A percentile compares a stretch with the other conserved stretches of the same genome.
phyloP scores from a whole-genome alignment of 2,797 vertebrate genomes.

The Denticeps clupeoides region DNA sequence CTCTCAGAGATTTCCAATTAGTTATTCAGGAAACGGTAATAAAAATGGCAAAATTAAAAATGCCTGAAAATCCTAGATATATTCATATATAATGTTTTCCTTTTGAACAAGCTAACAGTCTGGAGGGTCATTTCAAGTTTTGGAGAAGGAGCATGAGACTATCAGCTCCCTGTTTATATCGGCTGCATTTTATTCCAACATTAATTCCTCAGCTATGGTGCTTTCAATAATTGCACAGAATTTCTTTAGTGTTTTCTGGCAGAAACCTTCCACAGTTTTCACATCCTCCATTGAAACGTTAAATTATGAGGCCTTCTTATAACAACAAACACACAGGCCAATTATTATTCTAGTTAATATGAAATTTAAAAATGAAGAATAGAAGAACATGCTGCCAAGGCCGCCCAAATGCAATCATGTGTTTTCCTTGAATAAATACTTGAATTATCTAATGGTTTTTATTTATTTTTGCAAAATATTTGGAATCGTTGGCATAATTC shows the following conservation, averaged over 20 bases:
- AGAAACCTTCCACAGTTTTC: slow-evolving; percentile 7
- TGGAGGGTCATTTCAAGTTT: background rate
- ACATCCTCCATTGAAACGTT: slow-evolving; percentile 25
- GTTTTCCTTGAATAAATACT: slow-evolving; percentile 6
- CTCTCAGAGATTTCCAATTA: no score
- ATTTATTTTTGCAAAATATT: slow-evolving; percentile 7
- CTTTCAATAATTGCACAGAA: slow-evolving; percentile 3
- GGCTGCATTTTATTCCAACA: slow-evolving; percentile 4
- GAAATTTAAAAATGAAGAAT: slow-evolving; percentile 18
- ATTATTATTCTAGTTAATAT: slow-evolving; percentile 28
- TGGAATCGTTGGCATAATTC: slow-evolving; percentile 3
- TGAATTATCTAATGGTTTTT: background rate
- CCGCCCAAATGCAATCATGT: slow-evolving; percentile 6
- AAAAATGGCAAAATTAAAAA: no score
- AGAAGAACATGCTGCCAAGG: slow-evolving; percentile 17
- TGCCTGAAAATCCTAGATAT: no score
- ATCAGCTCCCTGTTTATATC: slow-evolving; percentile 1
- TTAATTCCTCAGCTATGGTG: background rate
- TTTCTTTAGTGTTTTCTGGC: slow-evolving; percentile 4
- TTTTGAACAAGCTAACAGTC: no score
- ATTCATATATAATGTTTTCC: no score
- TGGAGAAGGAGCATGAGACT: background rate
- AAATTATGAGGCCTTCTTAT: slow-evolving; percentile 26
- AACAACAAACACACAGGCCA: slow-evolving; percentile 26
- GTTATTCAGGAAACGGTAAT: no score